A percentile compares a stretch with the other conserved stretches of the same genome.
These are phyloP conservation scores for Trachelus iudaicus DNA, from an alignment of 2,888 invertebrate genomes.

Conservation along the genomic window DNA sequence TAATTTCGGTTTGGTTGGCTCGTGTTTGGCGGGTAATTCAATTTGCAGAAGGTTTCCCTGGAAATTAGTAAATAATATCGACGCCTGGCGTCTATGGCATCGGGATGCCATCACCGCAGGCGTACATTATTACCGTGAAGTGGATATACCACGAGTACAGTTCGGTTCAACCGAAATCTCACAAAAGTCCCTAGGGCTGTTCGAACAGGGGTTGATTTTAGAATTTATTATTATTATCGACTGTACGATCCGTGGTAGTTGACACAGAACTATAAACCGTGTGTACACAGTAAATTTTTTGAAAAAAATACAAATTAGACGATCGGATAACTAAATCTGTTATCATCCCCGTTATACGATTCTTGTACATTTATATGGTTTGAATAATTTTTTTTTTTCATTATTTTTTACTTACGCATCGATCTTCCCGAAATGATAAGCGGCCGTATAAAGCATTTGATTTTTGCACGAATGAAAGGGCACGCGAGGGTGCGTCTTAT, in stretches of 20 bases:
- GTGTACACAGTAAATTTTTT: neutral
- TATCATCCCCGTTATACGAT: neutral
- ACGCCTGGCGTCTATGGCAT: conserved; percentile 13
- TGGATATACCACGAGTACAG: conserved; percentile 4
- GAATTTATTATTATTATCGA: neutral
- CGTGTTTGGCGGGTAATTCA: conserved; percentile 48
- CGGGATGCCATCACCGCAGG: conserved; percentile 16
- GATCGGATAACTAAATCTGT: neutral
- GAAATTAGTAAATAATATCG: conserved; percentile 50
- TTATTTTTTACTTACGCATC: neutral
- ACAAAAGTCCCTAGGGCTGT: neutral
- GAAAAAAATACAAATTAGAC: neutral
- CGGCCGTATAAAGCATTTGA: neutral
- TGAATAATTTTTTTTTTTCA: neutral
- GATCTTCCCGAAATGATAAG: neutral
- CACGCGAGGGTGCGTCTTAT: neutral
- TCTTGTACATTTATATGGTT: neutral
- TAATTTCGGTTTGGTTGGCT: conserved; percentile 50
- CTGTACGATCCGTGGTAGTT: neutral
- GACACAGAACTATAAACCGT: neutral
- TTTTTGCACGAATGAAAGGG: neutral
- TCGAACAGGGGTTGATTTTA: neutral
- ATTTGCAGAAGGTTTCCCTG: conserved; percentile 38
- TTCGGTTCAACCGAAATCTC: neutral
- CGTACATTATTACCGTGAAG: conserved; percentile 47